phyloP scores from a whole-genome alignment of 1,140 invertebrate genomes.

The Melipona quadrifasciata region DNA sequence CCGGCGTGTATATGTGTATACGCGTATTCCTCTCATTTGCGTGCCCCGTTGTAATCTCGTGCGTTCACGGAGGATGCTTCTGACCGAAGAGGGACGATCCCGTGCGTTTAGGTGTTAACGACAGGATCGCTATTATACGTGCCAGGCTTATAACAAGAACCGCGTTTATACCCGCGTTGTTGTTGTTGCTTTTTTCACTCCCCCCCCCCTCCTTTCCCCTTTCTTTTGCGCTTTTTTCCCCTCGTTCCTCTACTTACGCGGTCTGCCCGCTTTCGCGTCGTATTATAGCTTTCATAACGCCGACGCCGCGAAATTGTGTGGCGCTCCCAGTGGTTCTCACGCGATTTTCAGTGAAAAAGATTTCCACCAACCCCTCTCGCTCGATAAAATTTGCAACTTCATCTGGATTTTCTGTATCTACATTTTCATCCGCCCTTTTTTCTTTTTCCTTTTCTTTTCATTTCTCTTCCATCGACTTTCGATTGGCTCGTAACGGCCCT shows the following conservation, averaged over 20 bases:
- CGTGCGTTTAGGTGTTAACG: conserved; percentile 76
- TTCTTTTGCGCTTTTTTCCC: conserved; percentile 37
- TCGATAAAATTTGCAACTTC: neutral
- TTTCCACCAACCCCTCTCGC: too few relatives aligned
- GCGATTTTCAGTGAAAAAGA: neutral
- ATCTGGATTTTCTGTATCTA: too few relatives aligned
- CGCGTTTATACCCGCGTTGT: conserved; percentile 42
- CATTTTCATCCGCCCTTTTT: too few relatives aligned
- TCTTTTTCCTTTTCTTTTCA: too few relatives aligned
- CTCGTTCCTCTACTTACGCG: conserved; percentile 46
- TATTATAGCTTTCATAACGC: conserved; percentile 73
- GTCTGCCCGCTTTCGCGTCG: conserved; percentile 60
- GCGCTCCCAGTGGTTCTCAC: conserved; percentile 67
- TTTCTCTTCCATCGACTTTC: neutral
- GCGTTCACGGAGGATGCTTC: conserved; percentile 9
- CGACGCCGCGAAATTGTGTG: conserved; percentile 68
- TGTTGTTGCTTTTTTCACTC: too few relatives aligned
- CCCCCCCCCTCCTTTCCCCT: conserved; percentile 6
- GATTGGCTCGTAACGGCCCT: neutral
- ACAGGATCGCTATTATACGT: conserved; percentile 73
- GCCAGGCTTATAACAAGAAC: conserved; percentile 71
- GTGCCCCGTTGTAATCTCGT: conserved; percentile 28
- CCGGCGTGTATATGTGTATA: conserved; percentile 12
- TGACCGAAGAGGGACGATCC: conserved; percentile 15
- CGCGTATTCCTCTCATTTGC: conserved; percentile 31